These are phyloP conservation scores for Eristalis intricaria DNA, from an alignment of 2,888 invertebrate genomes.

Conservation along the genomic window DNA sequence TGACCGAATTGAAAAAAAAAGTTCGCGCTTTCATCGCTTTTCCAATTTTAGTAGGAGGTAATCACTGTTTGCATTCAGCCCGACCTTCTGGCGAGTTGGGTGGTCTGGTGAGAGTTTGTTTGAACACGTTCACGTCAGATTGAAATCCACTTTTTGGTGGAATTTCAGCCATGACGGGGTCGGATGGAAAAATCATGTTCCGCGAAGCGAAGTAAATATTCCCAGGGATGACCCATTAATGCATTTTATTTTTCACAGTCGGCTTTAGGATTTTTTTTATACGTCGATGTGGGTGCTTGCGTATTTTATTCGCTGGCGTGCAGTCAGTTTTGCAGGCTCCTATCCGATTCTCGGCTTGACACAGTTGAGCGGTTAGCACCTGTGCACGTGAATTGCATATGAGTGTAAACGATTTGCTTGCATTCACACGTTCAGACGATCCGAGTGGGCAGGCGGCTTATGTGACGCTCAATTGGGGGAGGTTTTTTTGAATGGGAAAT, in stretches of 20 bases:
- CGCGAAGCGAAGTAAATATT: neutral
- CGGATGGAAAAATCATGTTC: neutral
- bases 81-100: neutral
- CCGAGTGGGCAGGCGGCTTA: neutral
- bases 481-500: too few relatives aligned
- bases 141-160: neutral
- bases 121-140: neutral
- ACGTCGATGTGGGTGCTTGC: neutral
- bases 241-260: neutral
- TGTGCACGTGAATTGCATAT: neutral
- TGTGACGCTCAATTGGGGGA: neutral
- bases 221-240: neutral
- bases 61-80: neutral
- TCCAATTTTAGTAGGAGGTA: neutral
- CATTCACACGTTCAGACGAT: neutral
- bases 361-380: neutral
- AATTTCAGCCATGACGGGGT: neutral
- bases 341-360: neutral
- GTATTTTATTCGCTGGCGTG: neutral
- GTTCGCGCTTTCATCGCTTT: neutral
- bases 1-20: neutral
- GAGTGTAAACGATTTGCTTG: neutral
- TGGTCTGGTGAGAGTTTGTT: neutral
- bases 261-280: neutral
- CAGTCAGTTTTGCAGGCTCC: too few relatives aligned